Evolutionary conservation across 2,888 invertebrate genomes (phyloP).

Genomic region (Neoitamus cyanurus): DNA sequence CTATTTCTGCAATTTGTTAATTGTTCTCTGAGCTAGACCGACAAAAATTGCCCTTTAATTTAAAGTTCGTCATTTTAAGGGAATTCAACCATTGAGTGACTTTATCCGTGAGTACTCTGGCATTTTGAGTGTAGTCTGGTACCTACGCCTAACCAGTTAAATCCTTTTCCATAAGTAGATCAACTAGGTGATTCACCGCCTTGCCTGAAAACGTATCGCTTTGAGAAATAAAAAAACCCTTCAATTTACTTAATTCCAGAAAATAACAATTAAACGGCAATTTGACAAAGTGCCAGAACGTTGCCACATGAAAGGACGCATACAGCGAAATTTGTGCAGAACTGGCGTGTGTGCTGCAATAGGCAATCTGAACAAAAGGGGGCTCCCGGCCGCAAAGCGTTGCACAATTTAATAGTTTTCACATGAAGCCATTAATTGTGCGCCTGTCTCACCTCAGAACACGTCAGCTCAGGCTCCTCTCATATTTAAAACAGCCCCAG

Average conservation of each 20-base stretch:
- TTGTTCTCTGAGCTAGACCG: too few relatives aligned
- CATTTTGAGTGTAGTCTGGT: too few relatives aligned
- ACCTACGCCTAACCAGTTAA: too few relatives aligned
- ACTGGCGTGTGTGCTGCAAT: not conserved
- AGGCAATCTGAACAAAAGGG: not conserved
- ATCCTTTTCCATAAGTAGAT: not conserved
- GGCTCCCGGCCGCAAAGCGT: not conserved
- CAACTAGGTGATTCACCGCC: not conserved
- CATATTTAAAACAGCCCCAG: not conserved
- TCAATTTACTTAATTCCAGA: not conserved
- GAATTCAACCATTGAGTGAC: too few relatives aligned
- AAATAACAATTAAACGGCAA: not conserved
- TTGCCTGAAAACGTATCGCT: not conserved
- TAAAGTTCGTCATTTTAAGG: too few relatives aligned
- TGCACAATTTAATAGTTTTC: conserved; percentile 5
- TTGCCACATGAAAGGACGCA: not conserved
- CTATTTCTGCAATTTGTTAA: too few relatives aligned
- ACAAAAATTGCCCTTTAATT: too few relatives aligned
- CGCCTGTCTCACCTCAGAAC: not conserved
- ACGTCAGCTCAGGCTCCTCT: not conserved
- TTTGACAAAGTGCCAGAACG: not conserved
- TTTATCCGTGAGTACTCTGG: too few relatives aligned
- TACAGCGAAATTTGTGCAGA: not conserved
- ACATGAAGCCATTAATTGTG: not conserved
- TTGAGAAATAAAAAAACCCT: not conserved